These are phyloP conservation scores for Saxicola maurus DNA, from an alignment of 2,797 vertebrate genomes.

Conservation along the genomic window DNA sequence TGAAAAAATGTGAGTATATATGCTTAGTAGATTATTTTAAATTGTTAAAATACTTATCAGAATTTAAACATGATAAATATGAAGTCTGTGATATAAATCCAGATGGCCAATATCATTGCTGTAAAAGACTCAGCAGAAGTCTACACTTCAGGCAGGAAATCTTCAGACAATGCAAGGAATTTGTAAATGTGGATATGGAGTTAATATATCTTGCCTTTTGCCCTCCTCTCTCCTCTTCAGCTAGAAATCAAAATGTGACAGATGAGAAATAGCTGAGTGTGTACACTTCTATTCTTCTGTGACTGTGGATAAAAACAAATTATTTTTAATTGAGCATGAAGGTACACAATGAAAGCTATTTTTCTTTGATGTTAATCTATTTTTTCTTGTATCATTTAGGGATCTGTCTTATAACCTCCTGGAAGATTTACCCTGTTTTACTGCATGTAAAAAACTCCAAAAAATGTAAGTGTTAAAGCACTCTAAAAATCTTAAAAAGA, in stretches of 20 bases:
- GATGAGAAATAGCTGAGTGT: not conserved
- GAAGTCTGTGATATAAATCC: conserved; percentile 18
- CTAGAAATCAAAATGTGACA: conserved; percentile 1
- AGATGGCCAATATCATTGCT: not conserved
- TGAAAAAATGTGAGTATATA: conserved; percentile 21
- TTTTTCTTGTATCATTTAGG: conserved; percentile 71
- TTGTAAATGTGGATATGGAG: not conserved
- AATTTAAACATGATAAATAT: conserved; percentile 31
- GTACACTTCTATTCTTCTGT: not conserved
- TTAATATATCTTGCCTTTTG: not conserved
- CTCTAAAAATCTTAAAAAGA: not conserved
- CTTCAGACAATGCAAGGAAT: not conserved
- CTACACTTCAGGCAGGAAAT: not conserved
- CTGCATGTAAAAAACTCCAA: conserved; percentile 84
- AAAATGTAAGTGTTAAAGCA: conserved; percentile 82
- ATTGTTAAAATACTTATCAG: conserved; percentile 37
- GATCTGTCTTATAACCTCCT: conserved; percentile 90
- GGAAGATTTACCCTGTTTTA: conserved; percentile 85
- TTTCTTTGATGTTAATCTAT: conserved; percentile 27
- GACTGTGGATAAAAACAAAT: not conserved
- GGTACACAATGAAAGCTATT: not conserved
- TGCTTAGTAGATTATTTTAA: conserved; percentile 52
- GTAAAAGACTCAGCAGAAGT: not conserved
- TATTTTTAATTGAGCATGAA: not conserved
- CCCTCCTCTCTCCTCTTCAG: not conserved